phyloP scores from a whole-genome alignment of 2,113 vertebrate species.

The Nothocercus nigrocapillus region DNA sequence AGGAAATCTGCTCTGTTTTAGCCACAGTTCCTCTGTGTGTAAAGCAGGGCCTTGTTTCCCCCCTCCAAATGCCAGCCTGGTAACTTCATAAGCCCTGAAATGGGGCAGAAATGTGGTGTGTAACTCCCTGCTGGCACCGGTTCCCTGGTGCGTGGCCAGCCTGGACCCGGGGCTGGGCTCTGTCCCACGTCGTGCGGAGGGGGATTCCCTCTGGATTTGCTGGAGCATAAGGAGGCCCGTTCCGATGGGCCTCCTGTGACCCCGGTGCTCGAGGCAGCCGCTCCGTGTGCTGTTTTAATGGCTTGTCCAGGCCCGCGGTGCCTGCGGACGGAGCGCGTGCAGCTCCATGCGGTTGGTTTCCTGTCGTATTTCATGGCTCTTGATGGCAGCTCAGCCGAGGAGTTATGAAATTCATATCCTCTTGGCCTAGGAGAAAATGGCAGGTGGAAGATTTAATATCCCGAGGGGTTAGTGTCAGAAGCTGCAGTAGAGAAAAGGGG shows the following conservation, averaged over 20 bases:
- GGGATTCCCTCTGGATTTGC: background rate
- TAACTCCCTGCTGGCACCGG: background rate
- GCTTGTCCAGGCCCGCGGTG: slow-evolving; percentile 6
- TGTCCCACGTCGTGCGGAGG: background rate
- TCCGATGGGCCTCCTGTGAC: fast-evolving
- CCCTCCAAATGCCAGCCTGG: background rate
- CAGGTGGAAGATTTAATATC: slow-evolving; percentile 75
- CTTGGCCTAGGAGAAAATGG: slow-evolving; percentile 54
- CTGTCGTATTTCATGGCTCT: slow-evolving; percentile 73
- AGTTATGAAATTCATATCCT: slow-evolving; percentile 79
- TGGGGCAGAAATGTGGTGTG: background rate
- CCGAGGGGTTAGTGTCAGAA: slow-evolving; percentile 61
- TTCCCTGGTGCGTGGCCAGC: background rate
- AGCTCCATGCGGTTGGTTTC: slow-evolving; percentile 52
- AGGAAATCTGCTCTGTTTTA: background rate
- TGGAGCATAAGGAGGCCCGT: background rate
- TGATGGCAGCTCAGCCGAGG: slow-evolving; percentile 64
- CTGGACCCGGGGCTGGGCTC: background rate
- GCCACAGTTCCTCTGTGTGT: fast-evolving
- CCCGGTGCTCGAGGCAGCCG: background rate
- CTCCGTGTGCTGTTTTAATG: background rate
- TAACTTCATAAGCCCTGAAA: background rate
- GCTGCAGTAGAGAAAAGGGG: background rate
- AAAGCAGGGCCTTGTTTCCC: background rate
- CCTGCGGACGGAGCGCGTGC: background rate